Percentiles rank a stretch among this genome's conserved stretches.
Evolutionary conservation across 1,140 invertebrate species (phyloP).

Genomic region (Saccostrea glomerata): DNA sequence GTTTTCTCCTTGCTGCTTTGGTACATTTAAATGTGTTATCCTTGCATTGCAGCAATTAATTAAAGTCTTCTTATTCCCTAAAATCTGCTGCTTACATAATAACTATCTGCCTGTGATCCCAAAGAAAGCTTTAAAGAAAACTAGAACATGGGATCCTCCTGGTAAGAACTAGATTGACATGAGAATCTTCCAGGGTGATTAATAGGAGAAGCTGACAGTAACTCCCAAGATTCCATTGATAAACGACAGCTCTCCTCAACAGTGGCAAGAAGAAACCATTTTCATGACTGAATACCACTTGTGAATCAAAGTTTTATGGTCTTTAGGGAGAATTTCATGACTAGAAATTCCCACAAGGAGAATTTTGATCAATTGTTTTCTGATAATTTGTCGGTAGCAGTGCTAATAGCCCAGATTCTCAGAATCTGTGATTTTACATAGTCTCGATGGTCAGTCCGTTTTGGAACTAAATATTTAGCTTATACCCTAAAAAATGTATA

Average conservation of each 20-base stretch:
- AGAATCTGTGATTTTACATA: neutral
- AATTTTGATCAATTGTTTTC: slow-evolving; percentile 12
- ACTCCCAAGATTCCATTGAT: slow-evolving; percentile 22
- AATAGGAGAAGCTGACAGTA: slow-evolving; percentile 16
- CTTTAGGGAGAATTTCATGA: slow-evolving; percentile 6
- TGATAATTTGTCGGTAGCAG: slow-evolving; percentile 25
- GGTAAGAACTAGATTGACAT: neutral
- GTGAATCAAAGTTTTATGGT: slow-evolving; percentile 18
- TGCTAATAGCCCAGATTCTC: slow-evolving; percentile 12
- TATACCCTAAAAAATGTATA: no score
- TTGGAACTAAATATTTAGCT: no score
- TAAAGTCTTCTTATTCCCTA: neutral
- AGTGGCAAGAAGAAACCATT: neutral
- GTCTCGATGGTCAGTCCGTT: no score
- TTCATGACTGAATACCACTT: slow-evolving; percentile 36
- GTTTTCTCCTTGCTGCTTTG: no score
- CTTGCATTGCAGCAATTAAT: no score
- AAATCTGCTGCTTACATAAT: slow-evolving; percentile 2
- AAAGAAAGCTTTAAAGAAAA: neutral
- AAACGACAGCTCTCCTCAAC: neutral
- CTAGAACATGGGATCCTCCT: neutral
- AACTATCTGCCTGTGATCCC: slow-evolving; percentile 3
- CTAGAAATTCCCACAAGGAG: slow-evolving; percentile 31
- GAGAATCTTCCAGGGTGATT: neutral
- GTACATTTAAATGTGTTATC: no score